These are phyloP conservation scores for Willowsia nigromaculata DNA, from an alignment of 2,888 invertebrate species.

Conservation along the genomic window DNA sequence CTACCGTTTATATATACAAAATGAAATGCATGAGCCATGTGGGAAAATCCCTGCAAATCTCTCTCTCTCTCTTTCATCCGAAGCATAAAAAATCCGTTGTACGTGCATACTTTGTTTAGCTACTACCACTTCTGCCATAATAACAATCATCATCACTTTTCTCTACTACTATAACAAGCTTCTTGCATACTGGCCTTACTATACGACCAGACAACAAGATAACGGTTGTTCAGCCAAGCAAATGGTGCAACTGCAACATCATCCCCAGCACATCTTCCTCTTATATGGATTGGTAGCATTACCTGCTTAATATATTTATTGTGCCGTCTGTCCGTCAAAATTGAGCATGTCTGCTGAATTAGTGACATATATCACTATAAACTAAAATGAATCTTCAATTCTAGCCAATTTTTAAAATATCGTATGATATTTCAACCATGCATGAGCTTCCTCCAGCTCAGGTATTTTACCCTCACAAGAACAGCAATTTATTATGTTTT, in stretches of 20 bases:
- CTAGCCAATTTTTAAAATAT: no score
- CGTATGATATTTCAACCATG: no score
- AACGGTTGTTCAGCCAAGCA: constrained; percentile 63
- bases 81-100: constrained; percentile 3
- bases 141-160: background rate
- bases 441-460: no score
- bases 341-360: no score
- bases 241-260: constrained; percentile 45
- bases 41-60: constrained; percentile 44
- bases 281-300: background rate
- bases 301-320: background rate
- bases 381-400: no score
- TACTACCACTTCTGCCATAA: background rate
- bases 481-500: no score
- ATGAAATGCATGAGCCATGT: background rate
- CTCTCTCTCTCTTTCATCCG: background rate
- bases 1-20: constrained; percentile 5
- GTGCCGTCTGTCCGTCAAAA: background rate
- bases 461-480: no score
- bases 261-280: background rate
- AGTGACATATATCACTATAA: no score
- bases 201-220: constrained; percentile 31
- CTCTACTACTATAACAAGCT: background rate
- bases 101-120: background rate
- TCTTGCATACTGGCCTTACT: background rate